Conservation (phyloP, 2,797 vertebrate species). For the Trematomus bernacchii region DNA sequence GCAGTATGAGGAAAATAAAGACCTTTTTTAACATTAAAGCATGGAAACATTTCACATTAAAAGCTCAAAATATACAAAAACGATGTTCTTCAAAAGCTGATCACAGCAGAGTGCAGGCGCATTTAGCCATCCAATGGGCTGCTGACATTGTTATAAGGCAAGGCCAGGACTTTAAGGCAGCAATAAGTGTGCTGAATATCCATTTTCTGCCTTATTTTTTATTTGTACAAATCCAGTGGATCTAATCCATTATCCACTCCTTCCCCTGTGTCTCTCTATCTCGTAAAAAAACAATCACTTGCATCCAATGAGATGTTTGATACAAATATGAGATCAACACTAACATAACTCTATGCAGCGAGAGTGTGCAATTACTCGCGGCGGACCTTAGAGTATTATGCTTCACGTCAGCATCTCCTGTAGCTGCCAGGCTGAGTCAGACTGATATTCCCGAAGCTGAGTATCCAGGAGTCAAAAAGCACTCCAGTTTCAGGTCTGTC, state of each 20-base stretch:
- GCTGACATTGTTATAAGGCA: conserved; percentile 21
- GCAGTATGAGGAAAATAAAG: no score
- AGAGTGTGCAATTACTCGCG: conserved; percentile 18
- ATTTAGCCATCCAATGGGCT: neutral
- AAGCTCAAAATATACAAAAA: no score
- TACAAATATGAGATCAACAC: conserved; percentile 28
- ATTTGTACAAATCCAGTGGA: conserved; percentile 29
- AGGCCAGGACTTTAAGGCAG: conserved; percentile 6
- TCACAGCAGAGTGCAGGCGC: neutral
- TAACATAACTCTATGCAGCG: conserved; percentile 6
- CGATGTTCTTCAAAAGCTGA: neutral
- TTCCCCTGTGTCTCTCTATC: conserved; percentile 8
- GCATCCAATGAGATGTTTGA: conserved; percentile 14
- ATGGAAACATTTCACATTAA: no score
- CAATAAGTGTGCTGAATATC: conserved; percentile 27
- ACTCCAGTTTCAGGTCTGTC: conserved; percentile 25
- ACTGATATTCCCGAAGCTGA: conserved; percentile 28
- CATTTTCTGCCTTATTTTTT: conserved; percentile 33
- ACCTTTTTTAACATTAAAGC: no score
- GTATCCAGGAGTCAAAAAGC: conserved; percentile 24
- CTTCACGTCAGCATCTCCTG: conserved; percentile 35
- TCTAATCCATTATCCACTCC: conserved; percentile 47
- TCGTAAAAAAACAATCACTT: conserved; percentile 24
- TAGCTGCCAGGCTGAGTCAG: conserved; percentile 40
- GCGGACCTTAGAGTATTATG: neutral